These are phyloP conservation scores for Hedya salicella DNA, from an alignment of 2,888 invertebrate species.

Conservation along the genomic window DNA sequence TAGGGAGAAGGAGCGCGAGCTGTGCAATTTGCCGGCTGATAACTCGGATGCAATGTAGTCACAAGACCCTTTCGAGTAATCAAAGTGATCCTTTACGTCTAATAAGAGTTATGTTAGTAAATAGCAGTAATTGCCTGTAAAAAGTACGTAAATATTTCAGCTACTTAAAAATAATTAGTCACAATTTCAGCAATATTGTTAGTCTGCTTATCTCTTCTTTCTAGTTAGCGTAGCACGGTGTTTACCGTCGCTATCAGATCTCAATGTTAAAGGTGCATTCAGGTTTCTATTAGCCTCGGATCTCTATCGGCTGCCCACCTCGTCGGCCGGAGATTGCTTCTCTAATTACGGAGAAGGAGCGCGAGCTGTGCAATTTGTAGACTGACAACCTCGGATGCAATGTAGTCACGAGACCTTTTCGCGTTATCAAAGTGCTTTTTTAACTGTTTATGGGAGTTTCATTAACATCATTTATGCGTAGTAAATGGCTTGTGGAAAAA, in stretches of 20 bases:
- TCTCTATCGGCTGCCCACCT: slow-evolving; percentile 24
- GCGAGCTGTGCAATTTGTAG: slow-evolving; percentile 20
- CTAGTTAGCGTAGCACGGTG: slow-evolving; percentile 10
- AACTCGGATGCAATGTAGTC: slow-evolving; percentile 22
- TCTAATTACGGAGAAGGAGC: slow-evolving; percentile 24
- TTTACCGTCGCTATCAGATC: slow-evolving; percentile 15
- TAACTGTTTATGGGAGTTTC: too few relatives aligned
- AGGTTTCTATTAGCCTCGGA: slow-evolving; percentile 29
- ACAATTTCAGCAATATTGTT: too few relatives aligned
- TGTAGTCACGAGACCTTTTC: slow-evolving; percentile 24
- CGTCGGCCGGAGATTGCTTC: slow-evolving; percentile 27
- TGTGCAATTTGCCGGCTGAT: slow-evolving; percentile 24
- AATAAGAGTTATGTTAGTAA: too few relatives aligned
- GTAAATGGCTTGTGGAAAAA: too few relatives aligned
- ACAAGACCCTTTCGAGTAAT: slow-evolving; percentile 12
- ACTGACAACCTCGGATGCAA: slow-evolving; percentile 25
- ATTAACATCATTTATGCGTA: too few relatives aligned
- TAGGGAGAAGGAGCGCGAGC: slow-evolving; percentile 15
- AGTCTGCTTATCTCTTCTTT: not conserved
- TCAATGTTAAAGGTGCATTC: slow-evolving; percentile 19
- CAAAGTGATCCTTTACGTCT: not conserved
- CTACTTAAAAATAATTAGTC: too few relatives aligned
- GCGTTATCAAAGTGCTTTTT: not conserved
- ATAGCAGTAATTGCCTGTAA: too few relatives aligned
- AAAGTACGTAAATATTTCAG: too few relatives aligned